phyloP scores from a whole-genome alignment of 2,113 vertebrate species.

The Plectropomus leopardus region DNA sequence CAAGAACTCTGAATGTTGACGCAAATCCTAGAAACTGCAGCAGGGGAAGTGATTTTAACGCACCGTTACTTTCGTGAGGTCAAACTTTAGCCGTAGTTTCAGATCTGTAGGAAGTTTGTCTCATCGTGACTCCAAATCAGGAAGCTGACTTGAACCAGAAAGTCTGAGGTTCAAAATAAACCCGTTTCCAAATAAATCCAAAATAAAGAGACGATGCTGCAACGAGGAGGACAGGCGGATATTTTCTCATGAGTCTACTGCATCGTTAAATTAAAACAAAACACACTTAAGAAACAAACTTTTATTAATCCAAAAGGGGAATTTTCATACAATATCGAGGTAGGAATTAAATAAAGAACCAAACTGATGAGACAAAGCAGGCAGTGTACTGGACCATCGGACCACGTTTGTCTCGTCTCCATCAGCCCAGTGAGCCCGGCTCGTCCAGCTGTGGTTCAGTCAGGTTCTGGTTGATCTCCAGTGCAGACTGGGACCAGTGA shows the following conservation, averaged over 20 bases:
- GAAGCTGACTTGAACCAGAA: background rate
- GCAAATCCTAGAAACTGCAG: background rate
- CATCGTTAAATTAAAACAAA: background rate
- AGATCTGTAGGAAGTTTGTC: background rate
- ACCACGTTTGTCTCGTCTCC: constrained; percentile 41
- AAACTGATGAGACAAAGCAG: constrained; percentile 58
- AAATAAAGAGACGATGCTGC: background rate
- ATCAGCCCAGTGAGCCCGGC: background rate
- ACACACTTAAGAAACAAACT: constrained; percentile 52
- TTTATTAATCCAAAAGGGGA: constrained; percentile 68
- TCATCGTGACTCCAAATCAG: background rate
- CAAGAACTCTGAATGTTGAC: background rate
- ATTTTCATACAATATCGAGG: constrained; percentile 58
- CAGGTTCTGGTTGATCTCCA: background rate
- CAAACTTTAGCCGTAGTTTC: background rate
- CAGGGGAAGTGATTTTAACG: background rate
- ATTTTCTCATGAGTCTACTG: background rate
- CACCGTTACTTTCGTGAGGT: background rate
- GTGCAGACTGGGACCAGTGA: too few relatives aligned
- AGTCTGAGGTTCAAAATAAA: background rate
- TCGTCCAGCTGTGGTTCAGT: constrained; percentile 9
- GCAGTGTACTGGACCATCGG: constrained; percentile 55
- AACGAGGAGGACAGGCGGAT: background rate
- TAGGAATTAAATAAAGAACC: constrained; percentile 64
- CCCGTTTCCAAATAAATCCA: background rate